Evolutionary conservation across 2,888 invertebrate species (phyloP), one percentile per base, ranked within the genome.

Genomic region (Candidula unifasciata): DNA sequence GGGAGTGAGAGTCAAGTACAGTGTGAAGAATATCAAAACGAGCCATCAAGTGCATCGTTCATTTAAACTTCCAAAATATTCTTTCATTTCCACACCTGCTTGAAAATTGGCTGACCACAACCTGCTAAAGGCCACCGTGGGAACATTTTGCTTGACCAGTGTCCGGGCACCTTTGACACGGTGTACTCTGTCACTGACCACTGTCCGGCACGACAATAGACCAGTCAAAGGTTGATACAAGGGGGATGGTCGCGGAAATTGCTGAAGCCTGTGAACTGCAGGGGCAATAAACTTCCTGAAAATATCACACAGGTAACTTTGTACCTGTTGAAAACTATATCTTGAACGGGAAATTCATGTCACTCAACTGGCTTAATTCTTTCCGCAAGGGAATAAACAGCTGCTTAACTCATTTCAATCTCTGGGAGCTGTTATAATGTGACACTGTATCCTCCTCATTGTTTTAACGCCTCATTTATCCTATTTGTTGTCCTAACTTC

Each of bases 121-220:
- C 24, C 30, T 18, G 13, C 27, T 35, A 66, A 54, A 24, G 78
- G 77, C 37, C 78, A 83, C 78, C 83, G 83, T 83, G 83, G 83
- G 83, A 83, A 83, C 78, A 13, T 66, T 76, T 64, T 24, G 82
- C 82, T 82, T 82, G 82, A 83, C 83, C 83, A 69, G n/a, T 78
- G 83, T 27, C 77, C 83, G 27, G n/a, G 78, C 52, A 78, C 83
- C 83, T 77, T 77, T 83, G 83, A 83, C 83, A 83, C 77, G 68
- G 35, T 33, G 60, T 69, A 57, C 37, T 66, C 77, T 78, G 77
- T 78, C 78, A 83, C 83, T 83, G 83, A 83, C 83, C 83, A 78
- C 83, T 83, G 80, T 69, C 80, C 71, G 57, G 66, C 44, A 44
- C 71, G 54, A 69, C 37, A 80, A 69, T 57, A 57, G 80, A 27